phyloP scores from a whole-genome alignment of 2,888 invertebrate species.

The Macrosiphum euphorbiae region DNA sequence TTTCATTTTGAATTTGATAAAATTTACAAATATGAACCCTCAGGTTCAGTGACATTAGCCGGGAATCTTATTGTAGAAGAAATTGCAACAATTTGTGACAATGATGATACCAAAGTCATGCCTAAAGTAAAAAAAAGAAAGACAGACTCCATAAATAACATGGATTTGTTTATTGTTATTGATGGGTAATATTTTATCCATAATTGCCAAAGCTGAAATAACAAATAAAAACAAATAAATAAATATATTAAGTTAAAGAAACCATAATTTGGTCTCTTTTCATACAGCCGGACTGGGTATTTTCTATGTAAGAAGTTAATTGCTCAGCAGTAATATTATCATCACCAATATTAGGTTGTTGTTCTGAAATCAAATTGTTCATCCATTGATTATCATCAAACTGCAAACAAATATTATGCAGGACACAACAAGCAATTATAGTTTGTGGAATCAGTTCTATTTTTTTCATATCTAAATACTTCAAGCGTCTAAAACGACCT shows the following conservation, averaged over 20 bases:
- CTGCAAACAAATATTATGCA: constrained; percentile 61
- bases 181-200: too few relatives aligned
- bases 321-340: background rate
- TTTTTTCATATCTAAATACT: constrained; percentile 60
- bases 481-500: constrained; percentile 39
- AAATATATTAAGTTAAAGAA: background rate
- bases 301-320: background rate
- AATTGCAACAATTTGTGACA: background rate
- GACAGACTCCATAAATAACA: background rate
- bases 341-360: background rate
- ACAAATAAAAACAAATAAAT: background rate
- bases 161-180: background rate
- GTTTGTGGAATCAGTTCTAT: constrained; percentile 45
- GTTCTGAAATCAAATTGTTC: background rate
- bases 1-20: background rate
- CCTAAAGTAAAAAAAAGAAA: background rate
- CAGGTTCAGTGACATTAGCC: background rate
- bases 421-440: constrained; percentile 46
- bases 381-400: constrained; percentile 5
- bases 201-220: background rate
- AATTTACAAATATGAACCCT: background rate
- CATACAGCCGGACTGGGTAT: background rate
- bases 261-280: background rate
- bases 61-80: background rate
- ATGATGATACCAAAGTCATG: background rate